These are phyloP conservation scores for Neolamprologus variostigma DNA, from an alignment of 2,113 vertebrate genomes.

Conservation along the genomic window DNA sequence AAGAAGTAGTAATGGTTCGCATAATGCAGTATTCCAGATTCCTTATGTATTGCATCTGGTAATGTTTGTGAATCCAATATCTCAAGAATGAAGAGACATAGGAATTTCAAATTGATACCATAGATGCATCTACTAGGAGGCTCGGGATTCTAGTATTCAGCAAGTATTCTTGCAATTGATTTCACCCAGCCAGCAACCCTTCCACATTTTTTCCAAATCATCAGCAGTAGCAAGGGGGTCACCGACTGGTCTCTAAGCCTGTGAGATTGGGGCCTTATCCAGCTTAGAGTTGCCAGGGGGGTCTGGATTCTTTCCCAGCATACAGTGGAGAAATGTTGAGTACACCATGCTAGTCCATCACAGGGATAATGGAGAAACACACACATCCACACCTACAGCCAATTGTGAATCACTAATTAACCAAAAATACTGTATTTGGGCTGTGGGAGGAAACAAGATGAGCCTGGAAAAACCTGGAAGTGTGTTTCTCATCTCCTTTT, in stretches of 20 bases:
- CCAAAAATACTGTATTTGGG: not conserved
- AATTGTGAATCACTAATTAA: not conserved
- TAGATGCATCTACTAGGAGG: not conserved
- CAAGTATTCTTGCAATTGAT: not conserved
- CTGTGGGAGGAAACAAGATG: not conserved
- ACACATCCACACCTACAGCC: not conserved
- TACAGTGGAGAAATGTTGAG: not conserved
- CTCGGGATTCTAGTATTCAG: not conserved
- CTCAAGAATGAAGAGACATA: not conserved
- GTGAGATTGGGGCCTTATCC: not conserved
- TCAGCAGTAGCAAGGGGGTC: not conserved
- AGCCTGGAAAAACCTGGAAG: not conserved
- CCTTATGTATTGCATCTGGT: not conserved
- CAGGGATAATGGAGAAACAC: not conserved
- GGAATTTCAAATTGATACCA: not conserved
- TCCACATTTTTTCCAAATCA: not conserved
- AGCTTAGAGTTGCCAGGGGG: not conserved
- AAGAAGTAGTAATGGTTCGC: not conserved
- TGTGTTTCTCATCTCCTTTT: not conserved
- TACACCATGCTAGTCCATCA: not conserved
- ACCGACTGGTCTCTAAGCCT: not conserved
- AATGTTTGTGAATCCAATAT: not conserved
- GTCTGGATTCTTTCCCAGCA: not conserved
- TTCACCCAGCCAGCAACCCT: not conserved
- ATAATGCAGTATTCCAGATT: not conserved